Conservation (phyloP, 2,888 invertebrate genomes). For the Philereme transversata region DNA sequence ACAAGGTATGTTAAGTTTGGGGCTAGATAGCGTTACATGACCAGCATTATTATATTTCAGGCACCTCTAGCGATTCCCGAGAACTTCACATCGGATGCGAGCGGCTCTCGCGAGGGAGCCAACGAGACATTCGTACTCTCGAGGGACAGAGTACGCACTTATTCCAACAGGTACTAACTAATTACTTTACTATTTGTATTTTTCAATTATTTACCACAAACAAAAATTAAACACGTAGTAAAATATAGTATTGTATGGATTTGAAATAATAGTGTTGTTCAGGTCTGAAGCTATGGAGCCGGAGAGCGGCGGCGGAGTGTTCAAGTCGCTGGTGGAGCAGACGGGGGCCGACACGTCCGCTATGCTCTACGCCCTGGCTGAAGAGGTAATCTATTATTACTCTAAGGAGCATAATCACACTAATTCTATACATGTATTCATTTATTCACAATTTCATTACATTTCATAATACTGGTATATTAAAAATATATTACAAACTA, state of each 20-base stretch:
- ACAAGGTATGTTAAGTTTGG: too few relatives aligned
- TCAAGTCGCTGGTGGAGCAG: constrained; percentile 87
- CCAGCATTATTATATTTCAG: constrained; percentile 40
- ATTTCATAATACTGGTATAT: too few relatives aligned
- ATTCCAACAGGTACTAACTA: constrained; percentile 60
- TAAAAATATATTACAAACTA: too few relatives aligned
- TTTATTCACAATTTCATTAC: too few relatives aligned
- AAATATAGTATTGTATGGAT: neutral
- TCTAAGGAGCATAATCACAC: too few relatives aligned
- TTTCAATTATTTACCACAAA: neutral
- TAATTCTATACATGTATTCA: too few relatives aligned
- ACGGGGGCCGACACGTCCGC: constrained; percentile 86
- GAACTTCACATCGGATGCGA: constrained; percentile 58
- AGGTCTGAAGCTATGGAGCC: constrained; percentile 59
- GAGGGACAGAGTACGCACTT: constrained; percentile 57
- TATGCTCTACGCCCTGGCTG: constrained; percentile 82
- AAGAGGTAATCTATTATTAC: constrained; percentile 62
- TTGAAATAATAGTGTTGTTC: neutral
- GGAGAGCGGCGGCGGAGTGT: constrained; percentile 80
- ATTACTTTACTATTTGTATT: neutral
- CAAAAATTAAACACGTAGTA: neutral
- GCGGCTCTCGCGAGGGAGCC: constrained; percentile 43
- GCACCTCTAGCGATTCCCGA: constrained; percentile 74
- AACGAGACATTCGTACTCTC: constrained; percentile 55
- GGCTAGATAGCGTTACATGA: too few relatives aligned